Percentiles rank a stretch among this genome's conserved stretches.
phyloP scores from a whole-genome alignment of 2,888 invertebrate genomes.

The Priocnemis perturbator region DNA sequence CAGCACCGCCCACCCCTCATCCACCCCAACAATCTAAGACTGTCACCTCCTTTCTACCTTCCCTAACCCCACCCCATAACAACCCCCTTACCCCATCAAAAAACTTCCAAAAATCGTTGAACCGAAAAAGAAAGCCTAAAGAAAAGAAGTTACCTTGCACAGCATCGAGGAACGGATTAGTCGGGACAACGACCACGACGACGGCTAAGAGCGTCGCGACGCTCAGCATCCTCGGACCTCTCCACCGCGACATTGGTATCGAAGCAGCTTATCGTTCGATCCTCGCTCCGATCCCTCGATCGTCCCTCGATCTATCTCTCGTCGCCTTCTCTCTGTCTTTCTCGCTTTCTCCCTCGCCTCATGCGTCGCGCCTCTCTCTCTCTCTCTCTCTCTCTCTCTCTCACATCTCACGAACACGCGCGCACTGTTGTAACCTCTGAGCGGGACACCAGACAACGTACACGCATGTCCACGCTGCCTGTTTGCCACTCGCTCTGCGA shows the following conservation, averaged over 20 bases:
- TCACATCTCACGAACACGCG: not conserved
- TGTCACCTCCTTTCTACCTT: too few relatives aligned
- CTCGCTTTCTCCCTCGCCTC: not conserved
- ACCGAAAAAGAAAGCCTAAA: too few relatives aligned
- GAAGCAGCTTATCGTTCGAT: not conserved
- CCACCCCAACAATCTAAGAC: too few relatives aligned
- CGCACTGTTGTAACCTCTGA: not conserved
- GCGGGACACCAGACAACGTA: conserved; percentile 11
- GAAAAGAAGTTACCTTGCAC: conserved; percentile 52
- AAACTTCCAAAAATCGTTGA: too few relatives aligned
- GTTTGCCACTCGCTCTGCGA: not conserved
- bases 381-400: too few relatives aligned
- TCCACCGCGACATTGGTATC: not conserved
- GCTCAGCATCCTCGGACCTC: conserved; percentile 36
- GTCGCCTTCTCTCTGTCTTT: not conserved
- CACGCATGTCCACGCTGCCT: conserved; percentile 35
- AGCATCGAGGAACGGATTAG: conserved; percentile 50
- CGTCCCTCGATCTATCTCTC: too few relatives aligned
- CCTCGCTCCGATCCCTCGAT: not conserved
- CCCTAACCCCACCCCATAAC: too few relatives aligned
- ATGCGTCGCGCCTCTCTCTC: not conserved
- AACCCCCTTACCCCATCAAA: too few relatives aligned
- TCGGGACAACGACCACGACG: conserved; percentile 37
- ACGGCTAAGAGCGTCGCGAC: conserved; percentile 41
- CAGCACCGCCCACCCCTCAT: too few relatives aligned